phyloP scores from a whole-genome alignment of 2,113 vertebrate species.

The Strix aluco region DNA sequence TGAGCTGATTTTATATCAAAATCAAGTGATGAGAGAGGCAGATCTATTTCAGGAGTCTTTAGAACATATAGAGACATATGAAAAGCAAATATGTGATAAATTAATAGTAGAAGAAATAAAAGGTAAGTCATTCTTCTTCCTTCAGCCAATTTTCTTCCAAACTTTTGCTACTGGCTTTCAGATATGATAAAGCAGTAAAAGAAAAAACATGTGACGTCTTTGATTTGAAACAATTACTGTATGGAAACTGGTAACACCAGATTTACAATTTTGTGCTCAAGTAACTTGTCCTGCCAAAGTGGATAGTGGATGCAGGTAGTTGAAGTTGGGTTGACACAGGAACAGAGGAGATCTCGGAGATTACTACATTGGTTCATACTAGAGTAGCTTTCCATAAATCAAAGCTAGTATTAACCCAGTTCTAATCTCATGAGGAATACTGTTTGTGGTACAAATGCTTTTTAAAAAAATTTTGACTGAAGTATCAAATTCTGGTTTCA shows the following conservation, averaged over 20 bases:
- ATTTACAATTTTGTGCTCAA: neutral
- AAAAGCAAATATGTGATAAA: constrained; percentile 82
- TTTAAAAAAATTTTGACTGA: neutral
- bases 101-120: constrained; percentile 80
- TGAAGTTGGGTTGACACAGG: neutral
- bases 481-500: neutral
- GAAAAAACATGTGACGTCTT: neutral
- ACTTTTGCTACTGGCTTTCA: neutral
- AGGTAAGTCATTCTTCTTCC: constrained; percentile 62
- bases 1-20: constrained; percentile 81
- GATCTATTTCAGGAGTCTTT: constrained; percentile 79
- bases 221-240: neutral
- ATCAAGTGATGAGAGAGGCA: constrained; percentile 83
- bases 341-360: neutral
- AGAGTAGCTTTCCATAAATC: neutral
- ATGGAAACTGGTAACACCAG: neutral
- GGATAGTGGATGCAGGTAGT: neutral
- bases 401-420: neutral
- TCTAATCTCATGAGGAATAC: neutral
- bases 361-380: neutral
- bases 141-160: neutral
- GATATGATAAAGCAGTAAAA: neutral
- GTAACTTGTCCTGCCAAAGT: neutral
- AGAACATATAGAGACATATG: constrained; percentile 79
- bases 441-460: neutral